Conservation (phyloP, 2,113 vertebrate species). For the Pterocles burchelli region DNA sequence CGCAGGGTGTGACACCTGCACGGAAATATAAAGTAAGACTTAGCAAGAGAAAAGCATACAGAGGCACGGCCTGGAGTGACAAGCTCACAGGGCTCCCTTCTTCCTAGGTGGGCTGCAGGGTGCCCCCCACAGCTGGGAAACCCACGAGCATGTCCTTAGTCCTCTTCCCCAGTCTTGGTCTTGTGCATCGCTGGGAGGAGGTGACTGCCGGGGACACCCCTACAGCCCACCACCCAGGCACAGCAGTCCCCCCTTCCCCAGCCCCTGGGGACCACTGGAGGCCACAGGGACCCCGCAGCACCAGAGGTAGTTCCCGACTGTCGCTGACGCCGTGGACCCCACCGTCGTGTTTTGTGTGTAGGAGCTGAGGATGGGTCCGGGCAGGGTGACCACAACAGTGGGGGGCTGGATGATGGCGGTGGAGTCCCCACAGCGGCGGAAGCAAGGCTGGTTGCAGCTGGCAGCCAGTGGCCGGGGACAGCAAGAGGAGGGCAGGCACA, state of each 20-base stretch:
- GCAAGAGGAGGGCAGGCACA: constrained; percentile 43
- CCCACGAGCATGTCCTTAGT: background rate
- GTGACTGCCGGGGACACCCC: rapidly evolving
- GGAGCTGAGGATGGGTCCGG: constrained; percentile 59
- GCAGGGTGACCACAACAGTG: constrained; percentile 16
- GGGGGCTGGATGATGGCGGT: constrained; percentile 17
- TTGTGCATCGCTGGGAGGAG: background rate
- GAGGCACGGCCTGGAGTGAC: background rate
- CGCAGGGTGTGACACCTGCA: background rate
- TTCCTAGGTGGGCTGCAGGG: background rate
- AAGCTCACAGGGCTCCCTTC: background rate
- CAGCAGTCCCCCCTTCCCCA: background rate
- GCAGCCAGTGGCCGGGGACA: background rate
- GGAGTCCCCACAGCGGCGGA: constrained; percentile 36
- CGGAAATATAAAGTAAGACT: background rate
- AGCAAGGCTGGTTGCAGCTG: constrained; percentile 58
- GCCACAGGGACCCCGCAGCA: constrained; percentile 11
- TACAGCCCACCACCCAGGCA: constrained; percentile 21
- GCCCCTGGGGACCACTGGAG: background rate
- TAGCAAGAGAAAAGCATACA: background rate
- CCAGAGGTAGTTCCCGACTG: constrained; percentile 7
- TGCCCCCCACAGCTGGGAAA: background rate
- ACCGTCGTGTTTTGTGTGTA: background rate
- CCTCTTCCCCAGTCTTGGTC: background rate
- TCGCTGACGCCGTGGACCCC: background rate